Conservation (phyloP, 2,888 invertebrate genomes). For the Athrips mouffetella region DNA sequence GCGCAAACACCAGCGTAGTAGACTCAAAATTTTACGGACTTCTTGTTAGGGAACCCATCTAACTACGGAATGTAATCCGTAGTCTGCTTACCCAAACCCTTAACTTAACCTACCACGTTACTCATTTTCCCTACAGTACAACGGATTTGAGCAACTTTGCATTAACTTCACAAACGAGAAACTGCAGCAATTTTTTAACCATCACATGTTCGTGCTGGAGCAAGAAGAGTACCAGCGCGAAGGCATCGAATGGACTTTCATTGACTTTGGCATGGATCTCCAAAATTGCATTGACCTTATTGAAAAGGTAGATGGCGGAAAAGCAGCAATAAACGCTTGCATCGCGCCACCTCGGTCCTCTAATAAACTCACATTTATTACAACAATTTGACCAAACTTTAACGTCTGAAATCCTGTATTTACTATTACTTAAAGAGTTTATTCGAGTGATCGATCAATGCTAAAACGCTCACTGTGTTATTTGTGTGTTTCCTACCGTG, state of each 20-base stretch:
- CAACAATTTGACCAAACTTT: conserved; percentile 2
- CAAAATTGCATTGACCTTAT: conserved; percentile 96
- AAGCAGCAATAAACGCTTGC: conserved; percentile 74
- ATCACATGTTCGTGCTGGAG: conserved; percentile 98
- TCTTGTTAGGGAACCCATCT: conserved; percentile 22
- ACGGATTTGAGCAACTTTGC: conserved; percentile 98
- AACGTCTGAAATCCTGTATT: no score
- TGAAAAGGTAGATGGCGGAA: conserved; percentile 89
- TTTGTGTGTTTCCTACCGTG: conserved; percentile 53
- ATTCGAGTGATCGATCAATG: conserved; percentile 61
- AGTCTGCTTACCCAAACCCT: conserved; percentile 43
- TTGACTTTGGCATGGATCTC: conserved; percentile 98
- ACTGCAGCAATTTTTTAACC: conserved; percentile 99
- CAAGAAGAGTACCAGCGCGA: conserved; percentile 97
- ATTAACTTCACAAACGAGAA: conserved; percentile 99
- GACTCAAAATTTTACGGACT: conserved; percentile 10
- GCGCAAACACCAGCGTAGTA: conserved; percentile 26
- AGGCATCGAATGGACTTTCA: conserved; percentile 97
- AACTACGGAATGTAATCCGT: conserved; percentile 69
- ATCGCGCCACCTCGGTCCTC: conserved; percentile 61
- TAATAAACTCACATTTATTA: conserved; percentile 42
- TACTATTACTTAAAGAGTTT: conserved; percentile 34
- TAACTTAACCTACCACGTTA: conserved; percentile 60
- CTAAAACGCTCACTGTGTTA: conserved; percentile 49
- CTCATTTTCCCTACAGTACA: conserved; percentile 84